Evolutionary conservation across 1,140 invertebrate genomes (phyloP).

Genomic region (Bombus superbus): DNA sequence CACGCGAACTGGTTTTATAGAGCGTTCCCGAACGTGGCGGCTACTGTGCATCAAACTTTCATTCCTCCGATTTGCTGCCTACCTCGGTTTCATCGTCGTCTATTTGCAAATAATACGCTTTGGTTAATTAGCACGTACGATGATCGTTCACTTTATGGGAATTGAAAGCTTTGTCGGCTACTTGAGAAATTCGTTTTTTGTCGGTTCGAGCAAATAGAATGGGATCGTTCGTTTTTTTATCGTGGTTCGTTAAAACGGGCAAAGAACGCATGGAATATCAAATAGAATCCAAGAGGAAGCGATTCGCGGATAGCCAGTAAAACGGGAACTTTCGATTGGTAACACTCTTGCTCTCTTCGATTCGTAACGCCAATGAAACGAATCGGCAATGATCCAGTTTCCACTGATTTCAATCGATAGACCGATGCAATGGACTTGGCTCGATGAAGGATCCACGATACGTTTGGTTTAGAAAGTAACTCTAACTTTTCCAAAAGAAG

Average conservation of each 20-base stretch:
- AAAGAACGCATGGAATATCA: not conserved
- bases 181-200: not conserved
- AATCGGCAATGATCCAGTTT: slow-evolving; percentile 4
- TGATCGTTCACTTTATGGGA: not conserved
- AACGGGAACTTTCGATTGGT: not conserved
- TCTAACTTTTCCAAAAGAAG: not conserved
- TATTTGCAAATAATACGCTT: not conserved
- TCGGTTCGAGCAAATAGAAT: not conserved
- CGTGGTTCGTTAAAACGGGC: not conserved
- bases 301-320: not conserved
- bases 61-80: not conserved
- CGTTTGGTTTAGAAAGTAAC: not conserved
- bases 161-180: not conserved
- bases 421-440: not conserved
- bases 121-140: slow-evolving; percentile 20
- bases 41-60: slow-evolving; percentile 37
- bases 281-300: not conserved
- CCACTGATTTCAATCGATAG: not conserved
- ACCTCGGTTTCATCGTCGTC: not conserved
- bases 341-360: not conserved
- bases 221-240: not conserved
- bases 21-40: not conserved
- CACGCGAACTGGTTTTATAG: not conserved
- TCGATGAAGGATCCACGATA: not conserved
- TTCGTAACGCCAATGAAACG: slow-evolving; percentile 15